Percentiles rank a stretch among this genome's conserved stretches.
These are phyloP conservation scores for Salminus brasiliensis DNA, from an alignment of 2,113 vertebrate species.

Conservation along the genomic window DNA sequence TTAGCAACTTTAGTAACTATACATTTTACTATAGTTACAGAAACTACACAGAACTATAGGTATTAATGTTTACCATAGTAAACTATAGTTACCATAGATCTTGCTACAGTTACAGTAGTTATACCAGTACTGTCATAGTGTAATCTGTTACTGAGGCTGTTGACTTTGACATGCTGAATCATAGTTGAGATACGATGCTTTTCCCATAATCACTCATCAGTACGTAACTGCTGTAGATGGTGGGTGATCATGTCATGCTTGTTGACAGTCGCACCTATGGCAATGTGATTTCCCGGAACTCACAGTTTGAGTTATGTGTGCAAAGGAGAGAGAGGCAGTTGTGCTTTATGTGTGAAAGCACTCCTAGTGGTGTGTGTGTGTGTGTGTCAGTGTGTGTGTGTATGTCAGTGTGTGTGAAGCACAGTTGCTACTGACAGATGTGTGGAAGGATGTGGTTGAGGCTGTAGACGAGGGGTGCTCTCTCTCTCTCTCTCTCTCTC, in stretches of 20 bases:
- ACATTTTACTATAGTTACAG: no score
- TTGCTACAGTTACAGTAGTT: no score
- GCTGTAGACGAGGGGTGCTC: slow-evolving; percentile 64
- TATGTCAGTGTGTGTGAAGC: slow-evolving; percentile 59
- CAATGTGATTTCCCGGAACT: slow-evolving; percentile 77
- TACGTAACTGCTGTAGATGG: slow-evolving; percentile 20
- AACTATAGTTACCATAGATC: no score
- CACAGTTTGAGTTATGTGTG: slow-evolving; percentile 41
- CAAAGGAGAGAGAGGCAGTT: slow-evolving; percentile 29
- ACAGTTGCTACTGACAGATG: slow-evolving; percentile 68
- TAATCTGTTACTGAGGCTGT: not conserved
- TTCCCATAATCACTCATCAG: not conserved
- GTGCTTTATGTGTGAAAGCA: slow-evolving; percentile 38
- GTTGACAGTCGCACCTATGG: slow-evolving; percentile 69
- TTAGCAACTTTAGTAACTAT: no score
- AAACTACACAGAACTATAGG: no score
- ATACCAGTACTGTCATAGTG: no score
- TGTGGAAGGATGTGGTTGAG: slow-evolving; percentile 79
- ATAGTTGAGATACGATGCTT: slow-evolving; percentile 7
- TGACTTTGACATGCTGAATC: slow-evolving; percentile 35
- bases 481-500: slow-evolving; percentile 58
- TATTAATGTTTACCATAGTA: no score
- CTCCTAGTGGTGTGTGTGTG: slow-evolving; percentile 21
- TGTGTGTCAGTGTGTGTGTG: slow-evolving; percentile 52
- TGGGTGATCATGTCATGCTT: slow-evolving; percentile 51